Evolutionary conservation across 1,140 invertebrate genomes (phyloP), one percentile per base, ranked within the genome.

Genomic region (Lepidurus packardi): DNA sequence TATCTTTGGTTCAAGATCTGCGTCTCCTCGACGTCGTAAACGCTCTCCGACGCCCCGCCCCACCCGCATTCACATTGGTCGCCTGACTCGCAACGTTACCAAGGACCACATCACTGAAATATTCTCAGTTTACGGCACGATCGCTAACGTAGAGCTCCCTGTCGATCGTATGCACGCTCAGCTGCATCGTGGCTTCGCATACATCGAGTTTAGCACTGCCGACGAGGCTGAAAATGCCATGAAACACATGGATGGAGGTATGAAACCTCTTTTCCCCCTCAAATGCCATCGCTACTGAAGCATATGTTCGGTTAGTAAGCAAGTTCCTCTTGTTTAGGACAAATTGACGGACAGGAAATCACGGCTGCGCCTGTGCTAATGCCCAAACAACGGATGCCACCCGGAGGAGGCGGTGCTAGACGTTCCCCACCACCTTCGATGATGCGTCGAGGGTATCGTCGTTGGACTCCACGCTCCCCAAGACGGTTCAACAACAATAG

Each of bases 181-280:
- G 83, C 88, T 95, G 80, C 92, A 93, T 34, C 89, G 93, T 42
- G 95, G 96, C 16, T 95, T 95, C 87, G 95, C 94, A 8, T 98
- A 98, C 85, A 92, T 99, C 8, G 97, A 99, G 83, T 99, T 93
- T 86, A 92, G 91, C 81, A 97, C 91, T 79, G 87, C 94, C 1
- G 96, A 98, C 82, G 96, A 98, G 86, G 97, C 97, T 44, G 96
- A 98, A 85, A 97, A 97, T 87, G 97, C 97, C 0, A 95, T 98
- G 90, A 98, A 98, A 86, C 95, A 98, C 82, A 99, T 99, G 97
- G 96, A 99, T 87, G 97, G 97, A 85, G 97, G 94, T 90, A 87
- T 83, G 73, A 44, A 73, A 24, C 43, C 42, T 79, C 21, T 7
- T 76, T 8, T 34, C 24, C 16, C 41, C 25, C 41, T 78, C 6